A percentile compares a stretch with the other conserved stretches of the same genome.
Evolutionary conservation across 2,888 invertebrate genomes (phyloP).

Genomic region (Lasioglossum oenotherae): DNA sequence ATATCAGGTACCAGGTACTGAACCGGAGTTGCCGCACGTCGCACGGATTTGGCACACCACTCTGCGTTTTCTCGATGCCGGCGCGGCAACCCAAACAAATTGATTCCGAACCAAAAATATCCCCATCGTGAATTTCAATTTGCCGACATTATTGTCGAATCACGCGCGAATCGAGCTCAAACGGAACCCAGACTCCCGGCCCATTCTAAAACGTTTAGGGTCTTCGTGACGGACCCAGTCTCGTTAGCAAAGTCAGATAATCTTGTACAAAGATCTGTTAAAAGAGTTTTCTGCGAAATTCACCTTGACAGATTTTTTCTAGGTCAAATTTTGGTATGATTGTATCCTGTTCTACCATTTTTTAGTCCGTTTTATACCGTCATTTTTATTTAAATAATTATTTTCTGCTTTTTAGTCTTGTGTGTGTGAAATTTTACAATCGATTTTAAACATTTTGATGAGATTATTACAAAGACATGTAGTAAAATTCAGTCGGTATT

Average conservation of each 20-base stretch:
- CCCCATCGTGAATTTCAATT: slow-evolving; percentile 46
- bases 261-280: neutral
- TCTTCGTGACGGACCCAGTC: neutral
- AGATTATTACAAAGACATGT: too few species aligned
- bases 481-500: too few species aligned
- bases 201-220: neutral
- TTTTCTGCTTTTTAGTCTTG: too few species aligned
- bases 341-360: too few species aligned
- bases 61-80: slow-evolving; percentile 24
- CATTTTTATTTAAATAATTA: too few species aligned
- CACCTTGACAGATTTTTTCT: too few species aligned
- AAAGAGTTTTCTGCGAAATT: too few species aligned
- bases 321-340: too few species aligned
- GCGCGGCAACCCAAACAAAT: slow-evolving; percentile 43
- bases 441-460: too few species aligned
- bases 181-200: neutral
- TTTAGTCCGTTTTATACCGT: too few species aligned
- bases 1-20: slow-evolving; percentile 52
- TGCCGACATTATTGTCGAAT: slow-evolving; percentile 12
- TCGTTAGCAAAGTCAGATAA: neutral
- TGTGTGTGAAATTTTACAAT: too few species aligned
- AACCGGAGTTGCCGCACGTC: slow-evolving; percentile 53
- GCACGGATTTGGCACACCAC: slow-evolving; percentile 57
- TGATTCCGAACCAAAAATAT: slow-evolving; percentile 58
- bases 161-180: neutral